phyloP scores from a whole-genome alignment of 2,113 vertebrate species.

The Sylvia atricapilla region DNA sequence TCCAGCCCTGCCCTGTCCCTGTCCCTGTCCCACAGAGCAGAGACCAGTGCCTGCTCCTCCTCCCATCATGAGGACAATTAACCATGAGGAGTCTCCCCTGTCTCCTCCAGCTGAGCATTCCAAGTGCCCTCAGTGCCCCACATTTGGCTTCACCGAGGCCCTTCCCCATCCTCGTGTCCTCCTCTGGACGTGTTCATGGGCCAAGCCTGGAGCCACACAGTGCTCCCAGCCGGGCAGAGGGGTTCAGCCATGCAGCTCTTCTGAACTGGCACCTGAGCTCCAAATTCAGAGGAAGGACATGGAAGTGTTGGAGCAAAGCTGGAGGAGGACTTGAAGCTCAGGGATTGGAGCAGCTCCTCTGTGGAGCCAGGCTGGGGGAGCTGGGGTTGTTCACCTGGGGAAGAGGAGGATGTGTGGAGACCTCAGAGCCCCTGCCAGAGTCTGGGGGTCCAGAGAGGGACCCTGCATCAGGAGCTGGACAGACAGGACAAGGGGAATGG shows the following conservation, averaged over 20 bases:
- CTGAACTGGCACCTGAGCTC: background rate
- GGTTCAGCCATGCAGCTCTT: background rate
- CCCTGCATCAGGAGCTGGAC: background rate
- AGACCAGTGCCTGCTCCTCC: background rate
- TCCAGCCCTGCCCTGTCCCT: background rate
- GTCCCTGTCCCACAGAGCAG: background rate
- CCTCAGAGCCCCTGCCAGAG: background rate
- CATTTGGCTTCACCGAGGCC: background rate
- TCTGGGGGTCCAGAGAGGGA: background rate
- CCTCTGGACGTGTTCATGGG: background rate
- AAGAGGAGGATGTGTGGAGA: background rate
- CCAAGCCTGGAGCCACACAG: background rate
- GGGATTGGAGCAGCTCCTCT: background rate
- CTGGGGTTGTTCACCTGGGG: background rate
- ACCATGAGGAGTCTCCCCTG: background rate
- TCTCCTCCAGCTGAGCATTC: background rate
- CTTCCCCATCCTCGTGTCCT: background rate
- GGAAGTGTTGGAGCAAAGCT: background rate
- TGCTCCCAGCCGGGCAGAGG: background rate
- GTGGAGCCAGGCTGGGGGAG: background rate
- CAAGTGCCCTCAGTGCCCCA: background rate
- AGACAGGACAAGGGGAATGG: background rate
- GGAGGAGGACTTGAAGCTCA: background rate
- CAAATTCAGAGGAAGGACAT: background rate
- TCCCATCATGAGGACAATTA: background rate